Base-by-base conservation (phyloP, 2,797 vertebrate genomes). In the Chelmon rostratus region DNA sequence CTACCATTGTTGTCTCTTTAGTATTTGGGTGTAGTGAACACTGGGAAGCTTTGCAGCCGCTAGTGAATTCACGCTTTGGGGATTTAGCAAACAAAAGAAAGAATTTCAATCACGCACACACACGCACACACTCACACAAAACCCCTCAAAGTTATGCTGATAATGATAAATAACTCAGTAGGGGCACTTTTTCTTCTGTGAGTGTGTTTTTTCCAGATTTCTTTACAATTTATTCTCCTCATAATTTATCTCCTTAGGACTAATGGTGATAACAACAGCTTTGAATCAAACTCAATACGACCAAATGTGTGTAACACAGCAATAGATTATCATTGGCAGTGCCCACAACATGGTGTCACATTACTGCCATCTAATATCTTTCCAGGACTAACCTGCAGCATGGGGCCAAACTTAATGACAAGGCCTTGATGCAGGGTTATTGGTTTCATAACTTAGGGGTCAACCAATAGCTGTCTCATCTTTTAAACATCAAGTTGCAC, bases 381-480 rank as follows among this genome's bases (percentile, higher is more conserved):
- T 49, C 71, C 64, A 16, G 1, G 66, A 73, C 72, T 69, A 83
- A 82, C 81, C 84, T 89, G 82, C 81, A 86, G 82, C 57, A 25
- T 79, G 74, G 77, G 82, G 78, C 81, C 80, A 88, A 82, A 90
- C 86, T 84, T 88, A 92, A 92, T 91, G 87, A 85, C 68, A 73
- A 85, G 79, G 81, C 88, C 87, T 91, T 91, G 81, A 87, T 28
- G 82, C 82, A 52, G 56, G 58, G 74, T 85, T 92, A 90, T 89
- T 91, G 88, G 86, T 86, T 90, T 91, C 87, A 93, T 94, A 93
- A 92, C 79, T 94, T 91, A 92, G 68, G 68, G 62, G 74, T 73
- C 83, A 91, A 93, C 89, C 91, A 91, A 93, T 92, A 88, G 62
- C 73, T 71, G 54, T 77, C 92, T 94, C 88, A 93, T 94, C 82